Conservation (phyloP, 2,113 vertebrate genomes). For the Passerina amoena region DNA sequence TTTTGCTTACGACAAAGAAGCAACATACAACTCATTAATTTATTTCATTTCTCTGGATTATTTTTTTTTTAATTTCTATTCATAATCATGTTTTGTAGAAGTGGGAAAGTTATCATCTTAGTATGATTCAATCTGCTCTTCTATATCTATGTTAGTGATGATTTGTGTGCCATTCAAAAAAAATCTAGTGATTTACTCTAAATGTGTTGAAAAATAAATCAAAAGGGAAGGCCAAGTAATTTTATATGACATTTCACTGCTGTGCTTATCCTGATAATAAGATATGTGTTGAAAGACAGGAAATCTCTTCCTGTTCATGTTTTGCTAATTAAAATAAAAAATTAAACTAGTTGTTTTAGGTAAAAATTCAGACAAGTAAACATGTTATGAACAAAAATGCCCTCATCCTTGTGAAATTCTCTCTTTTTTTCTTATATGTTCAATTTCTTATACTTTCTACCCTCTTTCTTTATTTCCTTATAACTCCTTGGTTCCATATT, state of each 20-base stretch:
- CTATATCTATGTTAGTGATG: neutral
- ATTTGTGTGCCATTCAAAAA: neutral
- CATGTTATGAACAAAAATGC: neutral
- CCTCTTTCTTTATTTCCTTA: neutral
- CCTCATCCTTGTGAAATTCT: neutral
- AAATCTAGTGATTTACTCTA: neutral
- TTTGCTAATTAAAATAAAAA: neutral
- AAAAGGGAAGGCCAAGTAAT: neutral
- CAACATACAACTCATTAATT: neutral
- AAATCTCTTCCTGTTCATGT: neutral
- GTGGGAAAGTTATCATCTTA: neutral
- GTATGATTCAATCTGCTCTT: neutral
- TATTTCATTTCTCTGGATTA: neutral
- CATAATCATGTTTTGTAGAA: neutral
- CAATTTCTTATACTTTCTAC: neutral
- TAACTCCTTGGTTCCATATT: neutral
- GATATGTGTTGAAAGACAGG: neutral
- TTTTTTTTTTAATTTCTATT: neutral
- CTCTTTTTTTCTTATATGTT: neutral
- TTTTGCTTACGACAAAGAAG: neutral
- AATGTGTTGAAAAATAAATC: neutral
- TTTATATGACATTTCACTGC: neutral
- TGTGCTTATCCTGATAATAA: neutral
- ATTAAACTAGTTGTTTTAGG: neutral
- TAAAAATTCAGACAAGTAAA: neutral